Evolutionary conservation across 2,797 vertebrate genomes (phyloP), one percentile per base, ranked within the genome.

Genomic region (Sylvia borin): DNA sequence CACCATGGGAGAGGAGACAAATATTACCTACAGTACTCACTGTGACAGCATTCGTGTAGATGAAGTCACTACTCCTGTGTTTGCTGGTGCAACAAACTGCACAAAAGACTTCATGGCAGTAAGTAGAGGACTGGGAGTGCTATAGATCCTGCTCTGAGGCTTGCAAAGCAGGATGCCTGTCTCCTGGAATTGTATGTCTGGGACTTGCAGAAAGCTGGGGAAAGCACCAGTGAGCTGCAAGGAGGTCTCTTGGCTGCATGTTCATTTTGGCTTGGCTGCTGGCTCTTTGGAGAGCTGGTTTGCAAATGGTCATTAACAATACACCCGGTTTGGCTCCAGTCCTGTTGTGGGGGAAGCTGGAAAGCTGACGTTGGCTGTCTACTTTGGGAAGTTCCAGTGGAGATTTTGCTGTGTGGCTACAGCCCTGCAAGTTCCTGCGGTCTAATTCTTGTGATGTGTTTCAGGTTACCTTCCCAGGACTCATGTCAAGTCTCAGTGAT

Each of bases 21-120:
- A 85, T 2, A 2, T 73, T 8, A 72, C 68, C 7, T 97, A 97
- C 67, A 94, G 73, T 2, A 7, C 96, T 43, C 88, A 24, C 70
- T 98, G 98, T 26, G 58, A 42, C 27, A 43, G n/a, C 21, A 4
- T 11, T 51, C 68, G 27, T 38, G 57, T 22, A 1, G 94, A 97
- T 57, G 74, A 95, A 62, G 43, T 72, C 2, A 1, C 8, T 13
- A 5, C 32, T 32, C 47, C 55, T 5, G 77, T 89, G 15, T 48
- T 79, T 67, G 74, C 58, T 65, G 90, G 89, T 36, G 16, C 24
- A 14, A 97, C 97, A 25, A 89, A 96, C 91, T 98, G 98, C 79
- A 93, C 53, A 3, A 95, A 96, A 70, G 93, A 97, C 24, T 94
- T 84, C 58, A 97, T 98, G 97, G 93, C 95, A 62, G 98, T 98